These are phyloP conservation scores for Eurois occulta DNA, from an alignment of 2,888 invertebrate species.

Conservation along the genomic window DNA sequence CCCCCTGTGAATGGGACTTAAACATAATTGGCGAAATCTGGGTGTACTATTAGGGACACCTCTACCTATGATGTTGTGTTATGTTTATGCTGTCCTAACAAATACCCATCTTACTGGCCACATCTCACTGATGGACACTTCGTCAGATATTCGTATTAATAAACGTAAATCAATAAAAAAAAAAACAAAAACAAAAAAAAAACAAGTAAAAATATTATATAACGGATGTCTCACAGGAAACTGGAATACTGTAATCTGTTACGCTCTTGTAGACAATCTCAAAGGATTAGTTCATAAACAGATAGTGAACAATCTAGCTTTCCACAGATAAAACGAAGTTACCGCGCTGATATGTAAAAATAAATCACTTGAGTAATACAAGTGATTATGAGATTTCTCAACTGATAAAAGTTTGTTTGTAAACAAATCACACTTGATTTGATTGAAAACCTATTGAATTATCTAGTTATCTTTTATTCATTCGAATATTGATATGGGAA, in stretches of 20 bases:
- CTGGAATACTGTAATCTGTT: not conserved
- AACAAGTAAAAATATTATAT: conserved; percentile 5
- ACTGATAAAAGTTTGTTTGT: conserved; percentile 34
- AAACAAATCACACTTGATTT: conserved; percentile 29
- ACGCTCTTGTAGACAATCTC: not conserved
- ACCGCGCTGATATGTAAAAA: conserved; percentile 9
- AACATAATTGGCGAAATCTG: no score
- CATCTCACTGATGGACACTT: not conserved
- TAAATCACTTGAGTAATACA: conserved; percentile 36
- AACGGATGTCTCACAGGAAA: not conserved
- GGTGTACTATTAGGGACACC: no score
- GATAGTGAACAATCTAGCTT: conserved; percentile 22
- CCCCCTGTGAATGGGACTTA: no score
- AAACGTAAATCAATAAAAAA: no score
- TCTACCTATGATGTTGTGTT: no score
- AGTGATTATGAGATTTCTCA: conserved; percentile 23
- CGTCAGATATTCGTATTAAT: no score
- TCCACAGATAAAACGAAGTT: conserved; percentile 24
- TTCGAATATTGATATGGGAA: not conserved
- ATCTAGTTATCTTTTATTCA: not conserved
- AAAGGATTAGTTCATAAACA: conserved; percentile 11
- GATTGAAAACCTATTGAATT: not conserved
- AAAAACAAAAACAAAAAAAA: no score
- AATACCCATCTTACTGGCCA: not conserved
- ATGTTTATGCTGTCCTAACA: no score